phyloP scores from a whole-genome alignment of 1,140 invertebrate species.

The Steinernema khuongi region DNA sequence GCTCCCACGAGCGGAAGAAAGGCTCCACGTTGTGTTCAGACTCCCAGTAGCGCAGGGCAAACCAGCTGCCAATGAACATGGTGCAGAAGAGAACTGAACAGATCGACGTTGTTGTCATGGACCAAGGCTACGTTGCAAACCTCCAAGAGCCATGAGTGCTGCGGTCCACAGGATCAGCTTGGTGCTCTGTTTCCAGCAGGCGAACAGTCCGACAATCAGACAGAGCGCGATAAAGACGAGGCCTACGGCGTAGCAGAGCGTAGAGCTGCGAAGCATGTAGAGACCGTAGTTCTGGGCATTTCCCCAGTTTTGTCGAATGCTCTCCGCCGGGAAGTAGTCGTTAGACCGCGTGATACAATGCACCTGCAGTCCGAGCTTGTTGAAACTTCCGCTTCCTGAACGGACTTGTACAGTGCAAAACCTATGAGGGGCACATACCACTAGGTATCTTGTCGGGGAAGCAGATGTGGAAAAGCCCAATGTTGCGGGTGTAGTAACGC shows the following conservation, averaged over 20 bases:
- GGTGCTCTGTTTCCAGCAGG: neutral
- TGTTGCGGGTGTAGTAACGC: neutral
- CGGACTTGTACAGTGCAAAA: neutral
- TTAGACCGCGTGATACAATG: neutral
- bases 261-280: neutral
- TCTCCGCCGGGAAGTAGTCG: neutral
- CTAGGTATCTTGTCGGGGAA: neutral
- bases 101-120: neutral
- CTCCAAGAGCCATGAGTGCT: neutral
- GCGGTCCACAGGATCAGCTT: neutral
- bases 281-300: neutral
- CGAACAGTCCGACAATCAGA: neutral
- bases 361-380: neutral
- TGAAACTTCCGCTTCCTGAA: neutral
- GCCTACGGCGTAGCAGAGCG: neutral
- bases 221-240: neutral
- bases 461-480: conserved; percentile 4
- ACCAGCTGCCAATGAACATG: neutral
- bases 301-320: neutral
- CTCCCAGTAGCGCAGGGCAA: neutral
- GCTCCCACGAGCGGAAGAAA: neutral
- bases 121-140: neutral
- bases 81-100: conserved; percentile 5
- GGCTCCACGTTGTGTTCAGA: neutral
- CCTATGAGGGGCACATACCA: neutral